Evolutionary conservation across 1,140 invertebrate species (phyloP).

Genomic region (Euwallacea similis): DNA sequence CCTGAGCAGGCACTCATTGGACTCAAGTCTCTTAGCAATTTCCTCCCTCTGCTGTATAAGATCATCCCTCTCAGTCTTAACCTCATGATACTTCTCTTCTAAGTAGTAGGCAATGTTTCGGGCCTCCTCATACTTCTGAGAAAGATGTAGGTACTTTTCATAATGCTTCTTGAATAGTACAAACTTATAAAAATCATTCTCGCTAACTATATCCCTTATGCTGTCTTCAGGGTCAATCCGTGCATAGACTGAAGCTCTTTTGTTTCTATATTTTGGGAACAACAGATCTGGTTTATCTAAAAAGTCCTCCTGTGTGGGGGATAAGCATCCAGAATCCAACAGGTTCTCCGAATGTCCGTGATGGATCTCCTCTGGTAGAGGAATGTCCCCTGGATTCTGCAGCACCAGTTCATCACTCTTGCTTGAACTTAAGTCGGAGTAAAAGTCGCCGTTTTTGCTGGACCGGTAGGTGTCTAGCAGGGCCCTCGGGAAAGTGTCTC

Average conservation of each 20-base stretch:
- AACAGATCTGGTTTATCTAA: slow-evolving; percentile 45
- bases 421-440: slow-evolving; percentile 50
- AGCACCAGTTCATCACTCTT: slow-evolving; percentile 53
- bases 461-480: slow-evolving; percentile 50
- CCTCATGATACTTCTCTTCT: slow-evolving; percentile 68
- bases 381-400: slow-evolving; percentile 50
- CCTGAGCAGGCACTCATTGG: slow-evolving; percentile 59
- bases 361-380: slow-evolving; percentile 47
- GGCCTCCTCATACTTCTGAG: slow-evolving; percentile 65
- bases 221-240: slow-evolving; percentile 66
- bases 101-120: slow-evolving; percentile 64
- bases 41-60: slow-evolving; percentile 56
- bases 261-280: slow-evolving; percentile 42
- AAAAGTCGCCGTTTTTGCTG: slow-evolving; percentile 47
- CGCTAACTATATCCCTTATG: slow-evolving; percentile 65
- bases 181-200: slow-evolving; percentile 68
- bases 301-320: slow-evolving; percentile 48
- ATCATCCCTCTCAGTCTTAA: slow-evolving; percentile 65
- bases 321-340: slow-evolving; percentile 44
- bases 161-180: slow-evolving; percentile 68
- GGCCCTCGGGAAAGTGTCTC: slow-evolving; percentile 52
- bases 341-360: slow-evolving; percentile 52
- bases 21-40: slow-evolving; percentile 59
- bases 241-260: slow-evolving; percentile 52
- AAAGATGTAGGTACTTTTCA: slow-evolving; percentile 64